Evolutionary conservation across 2,113 vertebrate genomes (phyloP).

Genomic region (Colinus virginianus): DNA sequence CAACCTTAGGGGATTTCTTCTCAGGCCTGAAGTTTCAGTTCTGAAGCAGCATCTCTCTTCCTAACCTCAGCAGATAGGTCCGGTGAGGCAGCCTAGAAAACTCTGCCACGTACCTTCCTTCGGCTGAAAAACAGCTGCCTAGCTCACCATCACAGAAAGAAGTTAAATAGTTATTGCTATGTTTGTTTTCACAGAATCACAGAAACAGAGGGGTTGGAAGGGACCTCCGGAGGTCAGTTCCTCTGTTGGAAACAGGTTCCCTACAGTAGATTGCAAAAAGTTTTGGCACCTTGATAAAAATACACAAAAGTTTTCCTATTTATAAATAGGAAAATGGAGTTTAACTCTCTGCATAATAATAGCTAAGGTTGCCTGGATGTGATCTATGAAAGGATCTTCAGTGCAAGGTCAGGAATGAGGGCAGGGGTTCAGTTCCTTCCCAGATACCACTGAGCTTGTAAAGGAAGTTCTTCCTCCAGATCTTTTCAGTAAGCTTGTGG

Average conservation of each 20-base stretch:
- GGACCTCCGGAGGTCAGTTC: too few relatives aligned
- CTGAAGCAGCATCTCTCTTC: background rate
- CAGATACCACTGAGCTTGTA: background rate
- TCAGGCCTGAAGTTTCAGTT: background rate
- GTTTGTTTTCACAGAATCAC: background rate
- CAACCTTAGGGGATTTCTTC: background rate
- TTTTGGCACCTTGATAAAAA: background rate
- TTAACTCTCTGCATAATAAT: background rate
- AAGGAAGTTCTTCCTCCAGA: background rate
- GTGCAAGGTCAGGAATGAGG: background rate
- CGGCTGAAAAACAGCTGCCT: background rate
- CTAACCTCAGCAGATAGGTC: background rate
- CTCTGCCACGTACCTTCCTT: background rate
- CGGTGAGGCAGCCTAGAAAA: background rate
- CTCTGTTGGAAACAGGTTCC: too few relatives aligned
- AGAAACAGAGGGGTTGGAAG: too few relatives aligned
- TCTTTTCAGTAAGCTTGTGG: background rate
- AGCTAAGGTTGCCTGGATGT: background rate
- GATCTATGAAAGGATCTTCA: background rate
- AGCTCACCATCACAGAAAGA: background rate
- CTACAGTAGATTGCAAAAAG: too few relatives aligned
- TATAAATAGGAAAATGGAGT: background rate
- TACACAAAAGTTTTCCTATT: background rate
- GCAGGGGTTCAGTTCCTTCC: background rate
- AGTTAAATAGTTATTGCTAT: background rate